phyloP scores from a whole-genome alignment of 2,888 invertebrate genomes.

The Drosophila austrosaltans region DNA sequence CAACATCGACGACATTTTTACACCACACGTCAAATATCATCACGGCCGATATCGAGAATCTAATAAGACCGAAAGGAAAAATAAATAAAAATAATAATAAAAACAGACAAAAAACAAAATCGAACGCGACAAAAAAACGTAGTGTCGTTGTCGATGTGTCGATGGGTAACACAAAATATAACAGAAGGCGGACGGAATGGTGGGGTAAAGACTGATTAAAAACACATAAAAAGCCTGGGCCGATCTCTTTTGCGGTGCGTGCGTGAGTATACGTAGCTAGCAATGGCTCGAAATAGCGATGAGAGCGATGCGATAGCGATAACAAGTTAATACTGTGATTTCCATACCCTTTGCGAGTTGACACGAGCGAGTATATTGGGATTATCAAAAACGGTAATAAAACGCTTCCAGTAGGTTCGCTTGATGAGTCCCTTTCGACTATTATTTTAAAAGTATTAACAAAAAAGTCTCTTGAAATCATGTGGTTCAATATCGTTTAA shows the following conservation, averaged over 20 bases:
- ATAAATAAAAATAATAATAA: constrained; percentile 19
- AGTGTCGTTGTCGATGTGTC: background rate
- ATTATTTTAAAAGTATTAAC: too few relatives aligned
- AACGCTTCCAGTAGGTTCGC: background rate
- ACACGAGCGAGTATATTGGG: background rate
- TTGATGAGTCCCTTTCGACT: too few relatives aligned
- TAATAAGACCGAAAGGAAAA: constrained; percentile 32
- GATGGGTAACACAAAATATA: constrained; percentile 1
- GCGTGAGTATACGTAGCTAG: background rate
- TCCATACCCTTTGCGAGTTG: background rate
- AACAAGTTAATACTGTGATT: constrained; percentile 12
- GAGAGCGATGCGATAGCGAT: constrained; percentile 10
- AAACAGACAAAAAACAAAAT: constrained; percentile 26
- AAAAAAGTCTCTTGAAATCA: too few relatives aligned
- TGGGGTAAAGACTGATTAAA: constrained; percentile 7
- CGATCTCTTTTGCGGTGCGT: constrained; percentile 6
- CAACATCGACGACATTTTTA: constrained; percentile 10
- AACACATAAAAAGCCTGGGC: background rate
- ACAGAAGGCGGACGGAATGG: background rate
- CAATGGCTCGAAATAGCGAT: constrained; percentile 1
- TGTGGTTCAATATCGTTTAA: too few relatives aligned
- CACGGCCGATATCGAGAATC: constrained; percentile 27
- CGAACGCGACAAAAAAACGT: constrained; percentile 5
- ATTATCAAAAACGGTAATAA: background rate
- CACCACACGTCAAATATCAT: constrained; percentile 8